These are phyloP conservation scores for Neomorphus geoffroyi DNA, from an alignment of 2,797 vertebrate species.

Conservation along the genomic window DNA sequence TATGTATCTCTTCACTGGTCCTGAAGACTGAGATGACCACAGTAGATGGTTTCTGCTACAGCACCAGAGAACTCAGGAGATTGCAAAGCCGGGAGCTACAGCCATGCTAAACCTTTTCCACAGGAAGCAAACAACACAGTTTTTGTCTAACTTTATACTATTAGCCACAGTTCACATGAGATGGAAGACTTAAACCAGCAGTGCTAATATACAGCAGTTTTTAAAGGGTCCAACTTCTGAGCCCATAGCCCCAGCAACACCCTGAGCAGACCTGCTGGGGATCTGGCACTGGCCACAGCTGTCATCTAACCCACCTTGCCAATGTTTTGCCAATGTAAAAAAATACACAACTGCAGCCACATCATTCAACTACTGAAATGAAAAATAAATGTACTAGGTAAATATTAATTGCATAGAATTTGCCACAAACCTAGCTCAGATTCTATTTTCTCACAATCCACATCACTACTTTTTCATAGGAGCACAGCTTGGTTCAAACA, in stretches of 20 bases:
- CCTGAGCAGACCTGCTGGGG: background rate
- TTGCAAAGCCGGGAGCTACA: background rate
- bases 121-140: rapidly evolving
- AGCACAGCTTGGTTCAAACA: conserved; percentile 4
- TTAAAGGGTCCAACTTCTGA: background rate
- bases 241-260: rapidly evolving
- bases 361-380: background rate
- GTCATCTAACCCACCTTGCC: background rate
- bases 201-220: background rate
- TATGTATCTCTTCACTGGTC: rapidly evolving
- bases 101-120: background rate
- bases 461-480: background rate
- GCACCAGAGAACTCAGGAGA: background rate
- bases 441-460: background rate
- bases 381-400: background rate
- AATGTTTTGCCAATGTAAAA: background rate
- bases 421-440: background rate
- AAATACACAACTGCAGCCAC: background rate
- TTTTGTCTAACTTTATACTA: background rate
- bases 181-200: background rate
- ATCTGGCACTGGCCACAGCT: background rate
- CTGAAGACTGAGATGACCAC: background rate
- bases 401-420: background rate
- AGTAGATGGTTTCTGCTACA: background rate
- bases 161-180: background rate